Evolutionary conservation across 2,888 invertebrate genomes (phyloP).

Genomic region (Eupsilia transversa): DNA sequence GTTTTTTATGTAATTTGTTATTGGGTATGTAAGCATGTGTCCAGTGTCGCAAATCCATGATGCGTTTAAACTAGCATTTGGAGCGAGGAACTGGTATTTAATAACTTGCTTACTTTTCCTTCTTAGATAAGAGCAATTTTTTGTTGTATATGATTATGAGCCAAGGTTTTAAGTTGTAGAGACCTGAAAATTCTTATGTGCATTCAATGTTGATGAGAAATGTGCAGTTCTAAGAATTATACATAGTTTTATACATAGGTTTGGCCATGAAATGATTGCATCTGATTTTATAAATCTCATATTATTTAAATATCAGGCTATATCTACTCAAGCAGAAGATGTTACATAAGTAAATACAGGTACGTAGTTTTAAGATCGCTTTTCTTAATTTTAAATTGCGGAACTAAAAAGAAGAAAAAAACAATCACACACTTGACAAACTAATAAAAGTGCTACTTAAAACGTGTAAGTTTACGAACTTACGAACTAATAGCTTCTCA

Average conservation of each 20-base stretch:
- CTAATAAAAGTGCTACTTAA: slow-evolving; percentile 26
- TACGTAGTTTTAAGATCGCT: neutral
- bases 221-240: neutral
- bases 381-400: neutral
- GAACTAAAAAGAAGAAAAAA: neutral
- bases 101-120: slow-evolving; percentile 57
- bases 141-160: slow-evolving; percentile 43
- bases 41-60: slow-evolving; percentile 56
- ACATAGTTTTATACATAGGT: neutral
- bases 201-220: slow-evolving; percentile 34
- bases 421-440: neutral
- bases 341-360: neutral
- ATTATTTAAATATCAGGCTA: neutral
- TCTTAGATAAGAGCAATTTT: slow-evolving; percentile 42
- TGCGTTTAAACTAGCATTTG: slow-evolving; percentile 51
- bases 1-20: slow-evolving; percentile 68
- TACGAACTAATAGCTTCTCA: slow-evolving; percentile 51
- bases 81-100: slow-evolving; percentile 52
- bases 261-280: neutral
- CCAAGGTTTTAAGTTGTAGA: slow-evolving; percentile 35
- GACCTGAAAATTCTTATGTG: slow-evolving; percentile 29
- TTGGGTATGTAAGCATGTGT: slow-evolving; percentile 54
- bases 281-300: neutral
- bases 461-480: slow-evolving; percentile 40
- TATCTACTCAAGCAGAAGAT: neutral